Evolutionary conservation across 2,113 vertebrate species (phyloP).

Genomic region (Dermatemys mawii): DNA sequence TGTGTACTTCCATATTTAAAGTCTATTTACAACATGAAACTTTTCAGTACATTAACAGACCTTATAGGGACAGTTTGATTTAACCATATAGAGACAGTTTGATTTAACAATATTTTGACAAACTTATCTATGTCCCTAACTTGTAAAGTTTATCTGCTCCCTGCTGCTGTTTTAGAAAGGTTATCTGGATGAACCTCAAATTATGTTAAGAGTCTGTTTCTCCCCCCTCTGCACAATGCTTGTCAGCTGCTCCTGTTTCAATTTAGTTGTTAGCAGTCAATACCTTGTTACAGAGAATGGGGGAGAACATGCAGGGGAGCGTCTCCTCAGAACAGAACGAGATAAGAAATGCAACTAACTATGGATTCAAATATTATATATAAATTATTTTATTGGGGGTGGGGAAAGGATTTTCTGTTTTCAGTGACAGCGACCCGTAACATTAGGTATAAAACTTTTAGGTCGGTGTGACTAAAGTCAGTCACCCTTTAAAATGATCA

Average conservation of each 20-base stretch:
- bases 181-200: not conserved
- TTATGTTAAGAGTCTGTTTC: not conserved
- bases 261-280: not conserved
- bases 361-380: not conserved
- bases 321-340: not conserved
- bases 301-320: not conserved
- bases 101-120: not conserved
- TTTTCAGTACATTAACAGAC: not conserved
- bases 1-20: rapidly evolving
- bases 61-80: not conserved
- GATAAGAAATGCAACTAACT: not conserved
- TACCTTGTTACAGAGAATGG: not conserved
- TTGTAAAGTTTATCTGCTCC: not conserved
- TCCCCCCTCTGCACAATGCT: not conserved
- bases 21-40: not conserved
- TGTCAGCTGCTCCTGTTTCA: not conserved
- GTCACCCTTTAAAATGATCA: not conserved
- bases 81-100: not conserved
- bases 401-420: not conserved
- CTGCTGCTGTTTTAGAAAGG: not conserved
- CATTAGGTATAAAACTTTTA: not conserved
- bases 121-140: not conserved
- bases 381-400: not conserved
- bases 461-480: not conserved
- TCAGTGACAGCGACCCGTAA: not conserved